Evolutionary conservation across 2,113 vertebrate species (phyloP), one percentile per base, ranked within the genome.

Genomic region (Chaetodon auriga): DNA sequence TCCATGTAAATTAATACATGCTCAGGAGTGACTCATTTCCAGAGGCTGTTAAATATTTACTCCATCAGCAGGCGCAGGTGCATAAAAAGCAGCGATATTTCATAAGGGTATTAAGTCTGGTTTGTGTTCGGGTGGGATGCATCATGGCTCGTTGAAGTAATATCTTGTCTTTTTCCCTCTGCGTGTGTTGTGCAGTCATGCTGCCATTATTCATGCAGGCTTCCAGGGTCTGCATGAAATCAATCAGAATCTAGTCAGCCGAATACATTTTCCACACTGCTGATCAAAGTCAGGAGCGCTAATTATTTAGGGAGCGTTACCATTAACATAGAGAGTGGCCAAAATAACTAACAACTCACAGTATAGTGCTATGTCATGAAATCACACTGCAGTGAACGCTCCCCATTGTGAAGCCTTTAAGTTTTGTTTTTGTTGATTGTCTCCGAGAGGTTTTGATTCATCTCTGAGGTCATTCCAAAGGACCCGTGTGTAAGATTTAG

Each of bases 41-140:
- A 64, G 41, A 62, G 55, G 71, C 53, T 76, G 73, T 81, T 87
- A 48, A 87, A 86, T 72, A 88, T 82, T 68, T 46, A 46, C 80
- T 90, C 46, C 65, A 66, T 76, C 80, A 72, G 87, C 79, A 60
- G 25, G 23, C 65, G 68, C 65, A 41, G 51, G 15, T 75, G 85
- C 64, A 64, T 86, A 25, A 54, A 86, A 68, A 72, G 57, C n/a
- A 53, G 80, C 79, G 78, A 85, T 88, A 84, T 81, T 87, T 89
- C 70, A 84, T 45, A 10, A 65, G 75, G 70, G 65, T 55, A 66
- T 62, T 78, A 80, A 43, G 25, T 46, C 73, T 86, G 66, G 25
- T 81, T 87, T 73, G 65, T 80, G 68, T 89, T 74, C 54, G 60
- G 54, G 14, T 49, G 23, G 54, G 48, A 61, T 66, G 72, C 77